Percentiles rank a stretch among this genome's conserved stretches.
These are phyloP conservation scores for Gallinago paraguaiae DNA, from an alignment of 2,113 vertebrate genomes.

Conservation along the genomic window DNA sequence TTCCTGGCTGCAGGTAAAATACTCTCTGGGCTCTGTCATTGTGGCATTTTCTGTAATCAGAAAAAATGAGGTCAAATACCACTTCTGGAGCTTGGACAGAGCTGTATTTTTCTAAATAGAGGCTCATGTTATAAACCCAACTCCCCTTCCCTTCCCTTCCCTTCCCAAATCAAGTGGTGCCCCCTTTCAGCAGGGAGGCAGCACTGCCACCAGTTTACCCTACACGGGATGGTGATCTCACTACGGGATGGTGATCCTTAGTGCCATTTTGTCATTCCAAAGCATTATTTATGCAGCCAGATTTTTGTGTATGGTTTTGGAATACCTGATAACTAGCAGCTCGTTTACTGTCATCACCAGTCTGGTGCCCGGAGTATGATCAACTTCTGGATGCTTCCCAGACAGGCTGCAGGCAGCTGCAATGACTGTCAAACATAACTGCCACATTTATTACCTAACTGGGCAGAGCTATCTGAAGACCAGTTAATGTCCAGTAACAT, in stretches of 20 bases:
- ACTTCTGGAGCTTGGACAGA: background rate
- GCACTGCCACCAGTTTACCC: background rate
- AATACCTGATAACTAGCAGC: background rate
- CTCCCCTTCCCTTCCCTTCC: background rate
- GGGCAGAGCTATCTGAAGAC: background rate
- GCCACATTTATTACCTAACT: background rate
- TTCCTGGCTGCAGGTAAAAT: constrained; percentile 19
- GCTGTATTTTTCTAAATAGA: background rate
- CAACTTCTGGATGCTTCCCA: background rate
- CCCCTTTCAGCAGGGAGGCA: background rate
- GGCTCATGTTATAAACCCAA: background rate
- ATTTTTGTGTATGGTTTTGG: background rate
- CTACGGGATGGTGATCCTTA: background rate
- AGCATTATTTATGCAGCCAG: background rate
- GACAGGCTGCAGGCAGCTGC: background rate
- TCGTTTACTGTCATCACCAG: background rate
- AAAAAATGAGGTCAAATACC: background rate
- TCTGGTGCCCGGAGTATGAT: background rate
- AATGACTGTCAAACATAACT: background rate
- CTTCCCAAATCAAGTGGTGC: background rate
- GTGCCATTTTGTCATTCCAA: background rate
- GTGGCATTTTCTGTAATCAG: background rate
- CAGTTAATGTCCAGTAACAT: constrained; percentile 23
- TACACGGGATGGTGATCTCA: background rate
- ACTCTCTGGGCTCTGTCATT: background rate